Evolutionary conservation across 2,113 vertebrate genomes (phyloP).

Genomic region (Oncorhynchus mykiss): DNA sequence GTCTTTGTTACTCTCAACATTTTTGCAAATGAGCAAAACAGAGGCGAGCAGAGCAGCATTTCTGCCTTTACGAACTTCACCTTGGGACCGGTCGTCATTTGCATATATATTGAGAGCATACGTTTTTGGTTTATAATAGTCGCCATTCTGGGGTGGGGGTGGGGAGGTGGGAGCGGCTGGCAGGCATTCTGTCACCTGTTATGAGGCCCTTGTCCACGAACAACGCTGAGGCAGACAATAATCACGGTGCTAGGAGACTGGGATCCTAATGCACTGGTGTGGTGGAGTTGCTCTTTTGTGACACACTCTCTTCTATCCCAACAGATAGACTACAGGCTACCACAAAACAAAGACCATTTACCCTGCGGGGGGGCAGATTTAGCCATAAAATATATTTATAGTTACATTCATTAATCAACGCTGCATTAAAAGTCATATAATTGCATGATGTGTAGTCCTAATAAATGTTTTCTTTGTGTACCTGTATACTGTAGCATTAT

Average conservation of each 20-base stretch:
- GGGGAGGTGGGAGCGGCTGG: constrained; percentile 63
- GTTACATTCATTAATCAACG: background rate
- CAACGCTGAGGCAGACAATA: constrained; percentile 72
- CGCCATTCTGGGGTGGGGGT: constrained; percentile 66
- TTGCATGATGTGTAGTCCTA: too few relatives aligned
- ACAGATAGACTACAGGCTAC: constrained; percentile 26
- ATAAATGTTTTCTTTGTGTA: background rate
- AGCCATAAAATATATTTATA: background rate
- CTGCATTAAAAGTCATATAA: background rate
- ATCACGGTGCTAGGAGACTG: constrained; percentile 67
- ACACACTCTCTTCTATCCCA: constrained; percentile 63
- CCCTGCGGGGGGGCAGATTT: background rate
- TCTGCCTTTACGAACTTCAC: constrained; percentile 71
- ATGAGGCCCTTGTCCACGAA: constrained; percentile 71
- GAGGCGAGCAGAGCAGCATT: constrained; percentile 62
- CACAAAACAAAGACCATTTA: constrained; percentile 43
- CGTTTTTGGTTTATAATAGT: constrained; percentile 84
- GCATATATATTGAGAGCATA: constrained; percentile 90
- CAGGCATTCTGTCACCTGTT: constrained; percentile 72
- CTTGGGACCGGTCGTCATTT: constrained; percentile 79
- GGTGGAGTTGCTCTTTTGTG: constrained; percentile 53
- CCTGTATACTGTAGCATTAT: background rate
- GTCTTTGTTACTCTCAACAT: constrained; percentile 76
- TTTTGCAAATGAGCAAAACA: constrained; percentile 77
- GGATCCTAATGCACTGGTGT: constrained; percentile 39